Evolutionary conservation across 1,140 invertebrate species (phyloP).

Genomic region (Drosophila miranda): DNA sequence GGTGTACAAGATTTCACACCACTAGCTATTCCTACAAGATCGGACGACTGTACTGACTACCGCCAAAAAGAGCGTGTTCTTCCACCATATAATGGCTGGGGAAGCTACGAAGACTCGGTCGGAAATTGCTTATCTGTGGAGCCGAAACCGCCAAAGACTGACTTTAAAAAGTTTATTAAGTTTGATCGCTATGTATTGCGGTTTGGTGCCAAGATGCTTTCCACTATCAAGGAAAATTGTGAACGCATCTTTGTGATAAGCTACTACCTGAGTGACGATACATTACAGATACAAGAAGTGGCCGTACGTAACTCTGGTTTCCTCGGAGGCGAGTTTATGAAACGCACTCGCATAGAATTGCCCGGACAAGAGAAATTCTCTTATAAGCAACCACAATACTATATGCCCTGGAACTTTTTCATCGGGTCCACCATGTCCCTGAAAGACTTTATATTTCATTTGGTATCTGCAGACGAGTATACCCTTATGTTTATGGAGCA

Average conservation of each 20-base stretch:
- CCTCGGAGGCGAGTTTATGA: constrained; percentile 87
- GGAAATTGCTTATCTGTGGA: constrained; percentile 91
- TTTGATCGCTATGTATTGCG: constrained; percentile 90
- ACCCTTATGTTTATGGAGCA: constrained; percentile 93
- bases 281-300: constrained; percentile 91
- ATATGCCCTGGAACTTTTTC: constrained; percentile 90
- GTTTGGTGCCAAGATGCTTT: constrained; percentile 90
- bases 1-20: constrained; percentile 85
- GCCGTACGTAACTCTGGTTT: constrained; percentile 89
- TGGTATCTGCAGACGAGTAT: constrained; percentile 93
- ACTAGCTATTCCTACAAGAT: constrained; percentile 83
- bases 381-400: constrained; percentile 88
- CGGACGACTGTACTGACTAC: constrained; percentile 62
- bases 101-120: constrained; percentile 92
- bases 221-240: constrained; percentile 87
- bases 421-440: constrained; percentile 90
- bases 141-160: constrained; percentile 88
- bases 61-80: constrained; percentile 83
- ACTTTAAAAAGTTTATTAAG: constrained; percentile 91
- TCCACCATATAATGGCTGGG: constrained; percentile 95
- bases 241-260: constrained; percentile 91
- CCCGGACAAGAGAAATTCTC: constrained; percentile 89
- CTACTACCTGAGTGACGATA: constrained; percentile 92
- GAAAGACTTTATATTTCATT: constrained; percentile 89
- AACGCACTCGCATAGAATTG: constrained; percentile 86